These are phyloP conservation scores for Germaria angustata DNA, from an alignment of 2,888 invertebrate species.

Conservation along the genomic window DNA sequence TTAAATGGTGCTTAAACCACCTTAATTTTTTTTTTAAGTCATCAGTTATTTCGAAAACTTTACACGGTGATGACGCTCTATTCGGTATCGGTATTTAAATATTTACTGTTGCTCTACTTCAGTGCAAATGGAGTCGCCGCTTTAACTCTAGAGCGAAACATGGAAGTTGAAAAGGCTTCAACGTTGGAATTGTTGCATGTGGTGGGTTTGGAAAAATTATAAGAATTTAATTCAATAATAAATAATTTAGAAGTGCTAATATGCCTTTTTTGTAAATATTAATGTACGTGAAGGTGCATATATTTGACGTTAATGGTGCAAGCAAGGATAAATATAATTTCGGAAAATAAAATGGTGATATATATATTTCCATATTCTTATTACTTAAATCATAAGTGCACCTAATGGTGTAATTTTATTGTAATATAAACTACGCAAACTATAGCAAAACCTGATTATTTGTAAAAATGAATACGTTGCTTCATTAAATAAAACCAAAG, in stretches of 20 bases:
- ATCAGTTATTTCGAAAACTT: slow-evolving; percentile 19
- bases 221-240: not conserved
- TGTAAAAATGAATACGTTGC: slow-evolving; percentile 21
- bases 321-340: no score
- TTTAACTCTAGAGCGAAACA: not conserved
- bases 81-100: not conserved
- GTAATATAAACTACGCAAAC: slow-evolving; percentile 31
- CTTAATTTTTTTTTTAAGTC: not conserved
- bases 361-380: no score
- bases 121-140: not conserved
- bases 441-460: not conserved
- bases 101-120: not conserved
- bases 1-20: slow-evolving; percentile 10
- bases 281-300: no score
- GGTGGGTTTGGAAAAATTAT: slow-evolving; percentile 1
- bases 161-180: not conserved
- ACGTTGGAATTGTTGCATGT: slow-evolving; percentile 41
- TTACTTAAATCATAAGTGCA: no score
- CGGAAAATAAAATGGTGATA: no score
- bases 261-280: no score
- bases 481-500: slow-evolving; percentile 11
- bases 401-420: no score
- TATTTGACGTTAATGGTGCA: no score
- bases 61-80: not conserved
- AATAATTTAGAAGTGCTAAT: not conserved